These are phyloP conservation scores for Pao palembangensis DNA, from an alignment of 2,113 vertebrate species.

Conservation along the genomic window DNA sequence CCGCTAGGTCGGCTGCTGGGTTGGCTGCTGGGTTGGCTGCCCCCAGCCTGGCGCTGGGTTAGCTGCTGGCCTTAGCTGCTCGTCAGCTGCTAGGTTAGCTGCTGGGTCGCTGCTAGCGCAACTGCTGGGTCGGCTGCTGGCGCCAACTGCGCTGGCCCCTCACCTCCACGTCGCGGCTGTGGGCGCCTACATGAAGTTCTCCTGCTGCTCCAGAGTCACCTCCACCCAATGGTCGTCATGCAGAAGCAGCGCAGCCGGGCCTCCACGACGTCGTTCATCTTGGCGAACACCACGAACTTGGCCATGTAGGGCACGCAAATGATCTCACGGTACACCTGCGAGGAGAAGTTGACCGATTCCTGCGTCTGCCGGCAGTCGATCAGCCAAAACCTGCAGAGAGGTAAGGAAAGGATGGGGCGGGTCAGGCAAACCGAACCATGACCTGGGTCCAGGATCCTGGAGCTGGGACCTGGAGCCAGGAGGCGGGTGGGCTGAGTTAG, in stretches of 20 bases:
- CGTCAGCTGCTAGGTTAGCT: too few relatives aligned
- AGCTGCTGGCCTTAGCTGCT: too few relatives aligned
- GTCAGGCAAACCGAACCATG: too few relatives aligned
- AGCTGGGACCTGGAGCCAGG: background rate
- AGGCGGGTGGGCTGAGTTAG: background rate
- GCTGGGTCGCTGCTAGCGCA: too few relatives aligned
- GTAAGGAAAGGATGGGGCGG: too few relatives aligned
- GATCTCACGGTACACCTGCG: slow-evolving; percentile 95
- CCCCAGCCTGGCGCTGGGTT: too few relatives aligned
- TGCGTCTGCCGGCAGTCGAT: slow-evolving; percentile 96
- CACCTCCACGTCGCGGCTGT: slow-evolving; percentile 97
- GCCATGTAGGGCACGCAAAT: slow-evolving; percentile 99
- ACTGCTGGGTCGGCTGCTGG: too few relatives aligned
- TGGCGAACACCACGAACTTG: slow-evolving; percentile 98
- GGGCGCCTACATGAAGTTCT: slow-evolving; percentile 92
- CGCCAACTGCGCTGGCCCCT: background rate
- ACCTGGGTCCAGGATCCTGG: too few relatives aligned
- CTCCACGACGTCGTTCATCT: slow-evolving; percentile 93
- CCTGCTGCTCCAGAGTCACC: slow-evolving; percentile 95
- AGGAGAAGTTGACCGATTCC: slow-evolving; percentile 92
- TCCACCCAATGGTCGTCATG: slow-evolving; percentile 97
- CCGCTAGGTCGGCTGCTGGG: too few relatives aligned
- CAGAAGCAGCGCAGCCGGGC: slow-evolving; percentile 95
- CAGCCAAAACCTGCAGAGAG: slow-evolving; percentile 87
- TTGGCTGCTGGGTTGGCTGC: too few relatives aligned